Percentiles rank a stretch among this genome's conserved stretches.
These are phyloP conservation scores for Leptopilina drosophilae DNA, from an alignment of 2,888 invertebrate genomes.

Conservation along the genomic window DNA sequence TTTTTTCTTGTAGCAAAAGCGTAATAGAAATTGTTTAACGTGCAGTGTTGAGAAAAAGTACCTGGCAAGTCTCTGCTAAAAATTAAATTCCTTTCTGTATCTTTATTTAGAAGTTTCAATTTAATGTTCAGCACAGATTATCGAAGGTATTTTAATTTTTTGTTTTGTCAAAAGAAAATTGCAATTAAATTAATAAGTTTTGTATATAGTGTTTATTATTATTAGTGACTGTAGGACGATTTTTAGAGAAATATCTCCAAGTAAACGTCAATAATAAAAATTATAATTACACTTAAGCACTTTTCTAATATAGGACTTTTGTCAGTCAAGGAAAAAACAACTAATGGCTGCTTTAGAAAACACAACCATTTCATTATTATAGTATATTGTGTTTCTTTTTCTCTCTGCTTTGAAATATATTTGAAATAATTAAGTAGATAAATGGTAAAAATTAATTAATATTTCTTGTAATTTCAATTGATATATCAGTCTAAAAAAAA, in stretches of 20 bases:
- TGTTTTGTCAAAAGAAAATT: too few relatives aligned
- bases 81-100: background rate
- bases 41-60: too few relatives aligned
- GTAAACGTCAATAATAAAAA: background rate
- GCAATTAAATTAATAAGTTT: too few relatives aligned
- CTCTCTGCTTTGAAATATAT: constrained; percentile 1
- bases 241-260: background rate
- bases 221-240: background rate
- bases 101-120: too few relatives aligned
- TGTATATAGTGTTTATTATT: too few relatives aligned
- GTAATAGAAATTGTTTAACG: background rate
- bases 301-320: background rate
- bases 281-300: constrained; percentile 4
- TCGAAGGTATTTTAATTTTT: too few relatives aligned
- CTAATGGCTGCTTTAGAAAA: background rate
- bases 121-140: too few relatives aligned
- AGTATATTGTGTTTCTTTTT: background rate
- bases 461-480: constrained; percentile 26
- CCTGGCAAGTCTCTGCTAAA: background rate
- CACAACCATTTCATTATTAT: constrained; percentile 13
- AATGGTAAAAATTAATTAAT: background rate
- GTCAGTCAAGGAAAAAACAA: constrained; percentile 18
- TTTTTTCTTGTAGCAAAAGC: background rate
- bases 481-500: constrained; percentile 21
- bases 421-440: constrained; percentile 28